Evolutionary conservation across 2,113 vertebrate species (phyloP), one percentile per base, ranked within the genome.

Genomic region (Orientallactaga bullata): DNA sequence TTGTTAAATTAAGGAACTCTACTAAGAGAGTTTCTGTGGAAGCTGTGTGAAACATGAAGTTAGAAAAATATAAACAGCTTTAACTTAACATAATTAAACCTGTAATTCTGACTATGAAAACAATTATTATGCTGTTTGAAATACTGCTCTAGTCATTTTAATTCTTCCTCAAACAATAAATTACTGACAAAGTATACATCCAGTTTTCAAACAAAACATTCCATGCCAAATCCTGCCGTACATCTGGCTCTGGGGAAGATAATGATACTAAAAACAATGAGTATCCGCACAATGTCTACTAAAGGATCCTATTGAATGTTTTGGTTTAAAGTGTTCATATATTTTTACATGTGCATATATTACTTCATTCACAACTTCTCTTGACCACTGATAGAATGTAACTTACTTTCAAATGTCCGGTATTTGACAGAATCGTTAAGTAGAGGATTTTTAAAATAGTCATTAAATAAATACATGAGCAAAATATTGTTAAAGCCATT

Each of bases 121-220:
- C 13, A 94, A 78, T 71, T 47, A 47, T 23, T 30, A 60, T 77
- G 5, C 77, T 81, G 12, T 88, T 78, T 65, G 15, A 85, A 72
- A 61, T 85, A 60, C 20, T 26, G 26, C 42, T 30, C n/a, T 69
- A 61, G 18, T 63, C 2, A 32, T 58, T 69, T 87, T 63, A 74
- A 83, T 51, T 77, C 39, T 78, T 18, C 4, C 11, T 1, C 28
- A 58, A 69, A 69, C 16, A 35, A 20, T 47, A 47, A 24, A 60
- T 35, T 35, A 39, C 72, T 90, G 17, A n/a, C 16, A 90, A 71
- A 85, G 60, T n/a, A 79, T 65, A 80, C 77, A 80, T 85, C 1
- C 26, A 76, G 69, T 90, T 80, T 37, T 76, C 12, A 89, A 89
- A 85, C 7, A 81, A 42, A 92, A 65, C 3, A 37, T 89, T 73